These are phyloP conservation scores for Eumerus sabulonum DNA, from an alignment of 2,888 invertebrate genomes.

Conservation along the genomic window DNA sequence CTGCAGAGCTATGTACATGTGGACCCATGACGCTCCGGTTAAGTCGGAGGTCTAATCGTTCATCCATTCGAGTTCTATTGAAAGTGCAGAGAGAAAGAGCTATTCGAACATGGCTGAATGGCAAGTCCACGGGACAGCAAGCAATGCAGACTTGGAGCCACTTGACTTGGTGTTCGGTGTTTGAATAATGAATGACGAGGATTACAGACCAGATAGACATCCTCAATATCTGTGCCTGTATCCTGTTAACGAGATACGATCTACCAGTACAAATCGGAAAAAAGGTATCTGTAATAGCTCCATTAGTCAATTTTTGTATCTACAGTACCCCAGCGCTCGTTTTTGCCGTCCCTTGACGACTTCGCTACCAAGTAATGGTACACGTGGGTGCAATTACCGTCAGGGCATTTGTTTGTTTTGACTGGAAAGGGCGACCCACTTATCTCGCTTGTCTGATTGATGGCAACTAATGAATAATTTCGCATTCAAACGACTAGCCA, in stretches of 20 bases:
- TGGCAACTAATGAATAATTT: slow-evolving; percentile 39
- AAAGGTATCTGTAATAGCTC: slow-evolving; percentile 9
- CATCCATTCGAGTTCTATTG: slow-evolving; percentile 50
- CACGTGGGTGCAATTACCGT: slow-evolving; percentile 38
- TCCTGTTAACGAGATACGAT: too few species aligned
- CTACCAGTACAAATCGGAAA: too few species aligned
- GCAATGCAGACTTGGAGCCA: slow-evolving; percentile 33
- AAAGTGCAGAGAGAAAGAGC: slow-evolving; percentile 30
- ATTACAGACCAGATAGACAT: background rate
- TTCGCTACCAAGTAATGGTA: background rate
- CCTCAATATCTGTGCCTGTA: too few species aligned
- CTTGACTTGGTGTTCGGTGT: slow-evolving; percentile 2
- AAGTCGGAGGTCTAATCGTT: slow-evolving; percentile 45
- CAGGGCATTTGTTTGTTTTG: slow-evolving; percentile 6
- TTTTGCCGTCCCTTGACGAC: background rate
- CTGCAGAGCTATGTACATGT: too few species aligned
- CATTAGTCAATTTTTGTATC: slow-evolving; percentile 29
- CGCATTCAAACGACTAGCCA: slow-evolving; percentile 20
- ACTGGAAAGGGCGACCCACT: slow-evolving; percentile 25
- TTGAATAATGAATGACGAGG: background rate
- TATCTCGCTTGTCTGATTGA: slow-evolving; percentile 35
- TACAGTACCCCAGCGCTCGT: too few species aligned
- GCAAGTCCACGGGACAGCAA: slow-evolving; percentile 22
- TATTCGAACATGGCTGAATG: slow-evolving; percentile 27
- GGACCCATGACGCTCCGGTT: background rate